Evolutionary conservation across 2,797 vertebrate species (phyloP).

Genomic region (Neopelma chrysocephalum): DNA sequence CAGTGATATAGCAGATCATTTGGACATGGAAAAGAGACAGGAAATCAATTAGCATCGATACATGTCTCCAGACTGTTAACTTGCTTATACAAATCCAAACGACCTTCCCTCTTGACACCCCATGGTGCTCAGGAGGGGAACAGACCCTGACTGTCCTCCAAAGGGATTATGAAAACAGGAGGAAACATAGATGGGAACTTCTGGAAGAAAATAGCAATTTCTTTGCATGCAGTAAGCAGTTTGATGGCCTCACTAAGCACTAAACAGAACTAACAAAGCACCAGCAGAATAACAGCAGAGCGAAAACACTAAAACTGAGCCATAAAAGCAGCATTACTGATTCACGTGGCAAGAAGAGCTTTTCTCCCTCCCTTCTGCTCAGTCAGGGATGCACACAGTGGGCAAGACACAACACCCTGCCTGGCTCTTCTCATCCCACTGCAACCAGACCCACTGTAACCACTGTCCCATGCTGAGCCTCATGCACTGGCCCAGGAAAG

Average conservation of each 20-base stretch:
- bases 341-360: neutral
- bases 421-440: neutral
- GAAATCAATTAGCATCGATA: slow-evolving; percentile 23
- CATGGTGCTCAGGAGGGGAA: neutral
- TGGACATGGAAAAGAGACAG: slow-evolving; percentile 33
- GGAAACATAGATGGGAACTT: neutral
- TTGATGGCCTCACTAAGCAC: neutral
- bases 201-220: neutral
- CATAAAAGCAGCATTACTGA: neutral
- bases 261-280: neutral
- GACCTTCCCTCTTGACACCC: neutral
- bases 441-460: neutral
- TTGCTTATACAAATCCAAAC: neutral
- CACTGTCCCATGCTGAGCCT: rapidly evolving
- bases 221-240: neutral
- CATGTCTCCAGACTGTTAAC: neutral
- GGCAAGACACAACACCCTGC: neutral
- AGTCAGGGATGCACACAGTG: neutral
- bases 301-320: neutral
- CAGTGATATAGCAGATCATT: slow-evolving; percentile 39
- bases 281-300: neutral
- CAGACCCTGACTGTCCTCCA: neutral
- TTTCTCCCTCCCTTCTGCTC: neutral
- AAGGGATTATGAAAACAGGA: neutral
- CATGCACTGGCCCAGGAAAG: neutral